Base-by-base conservation (phyloP, 2,888 invertebrate species). In the Acronicta aceris region DNA sequence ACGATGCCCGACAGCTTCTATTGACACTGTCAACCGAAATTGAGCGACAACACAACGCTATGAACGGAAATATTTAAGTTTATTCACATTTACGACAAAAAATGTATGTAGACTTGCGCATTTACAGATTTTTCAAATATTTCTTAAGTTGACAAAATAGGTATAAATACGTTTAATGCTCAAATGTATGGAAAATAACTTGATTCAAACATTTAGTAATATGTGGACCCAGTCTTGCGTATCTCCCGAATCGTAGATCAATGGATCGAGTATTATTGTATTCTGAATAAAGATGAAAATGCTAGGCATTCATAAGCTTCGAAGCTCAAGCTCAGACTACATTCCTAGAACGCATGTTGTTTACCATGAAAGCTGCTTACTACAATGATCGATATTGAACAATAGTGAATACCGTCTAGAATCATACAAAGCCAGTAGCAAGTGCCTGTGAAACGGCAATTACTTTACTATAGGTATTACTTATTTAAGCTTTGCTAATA, bases 1-100 rank as follows among this genome's bases (percentile, higher is more conserved):
- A 81, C 79, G 78, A 70, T 77, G 72, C 67, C 64, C 71, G 64
- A 69, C 67, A 73, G 70, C 61, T 75, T 74, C 73, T 74, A 78
- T 76, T 78, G 74, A 77, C 76, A 70, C 70, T 72, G 59, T 61
- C 70, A 70, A 73, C 56, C 53, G 21, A 70, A 70, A 73, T 70
- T 61, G 57, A 73, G 51, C 61, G 56, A 41, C 61, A 17, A 51
- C 53, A 27, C 36, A n/a, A 41, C 21, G 36, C 38, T 65, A 49
- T 52, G 50, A 55, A 17, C 16, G 36, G 38, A 15, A 33, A 8
- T 27, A 51, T 65, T 48, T 56, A 68, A 42, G 47, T 46, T 62
- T 52, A 50, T 33, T 38, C 38, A 38, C 38, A n/a, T 38, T n/a
- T 38, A n/a, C 7, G 12, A 33, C 33, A 12, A 33, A 33, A 10